Conservation (phyloP, 2,113 vertebrate species). For the Chitala chitala region DNA sequence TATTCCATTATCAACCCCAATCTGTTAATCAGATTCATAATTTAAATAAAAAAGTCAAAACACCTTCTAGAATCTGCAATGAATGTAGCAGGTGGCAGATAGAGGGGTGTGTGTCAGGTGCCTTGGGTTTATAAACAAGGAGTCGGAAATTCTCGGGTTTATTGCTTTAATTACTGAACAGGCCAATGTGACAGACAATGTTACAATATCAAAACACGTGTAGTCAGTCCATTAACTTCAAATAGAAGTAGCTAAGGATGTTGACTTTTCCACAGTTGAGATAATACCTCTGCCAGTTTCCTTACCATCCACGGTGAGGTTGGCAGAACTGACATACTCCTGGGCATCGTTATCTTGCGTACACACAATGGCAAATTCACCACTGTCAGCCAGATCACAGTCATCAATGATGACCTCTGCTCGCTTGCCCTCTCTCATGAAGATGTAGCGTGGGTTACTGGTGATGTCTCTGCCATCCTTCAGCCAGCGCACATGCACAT, state of each 20-base stretch:
- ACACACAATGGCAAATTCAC: slow-evolving; percentile 45
- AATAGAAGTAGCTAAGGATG: too few species aligned
- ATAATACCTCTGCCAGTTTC: not conserved
- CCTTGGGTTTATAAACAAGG: too few species aligned
- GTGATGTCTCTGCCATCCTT: slow-evolving; percentile 51
- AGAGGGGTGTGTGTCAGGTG: not conserved
- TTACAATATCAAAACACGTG: too few species aligned
- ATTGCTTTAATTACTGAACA: too few species aligned
- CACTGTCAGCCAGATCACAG: slow-evolving; percentile 48
- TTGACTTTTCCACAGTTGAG: not conserved
- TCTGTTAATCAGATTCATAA: not conserved
- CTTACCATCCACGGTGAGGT: slow-evolving; percentile 51
- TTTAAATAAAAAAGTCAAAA: not conserved
- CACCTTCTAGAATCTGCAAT: not conserved
- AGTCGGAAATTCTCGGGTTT: too few species aligned
- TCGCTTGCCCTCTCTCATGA: slow-evolving; percentile 46
- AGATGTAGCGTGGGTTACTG: slow-evolving; percentile 40
- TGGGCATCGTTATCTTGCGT: slow-evolving; percentile 47
- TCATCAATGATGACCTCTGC: slow-evolving; percentile 53
- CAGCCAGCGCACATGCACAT: slow-evolving; percentile 49
- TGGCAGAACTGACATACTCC: slow-evolving; percentile 50
- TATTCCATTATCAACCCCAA: not conserved
- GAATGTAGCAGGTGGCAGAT: not conserved
- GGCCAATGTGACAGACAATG: too few species aligned
- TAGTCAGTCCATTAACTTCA: too few species aligned